Evolutionary conservation across 2,113 vertebrate species (phyloP), one percentile per base, ranked within the genome.

Genomic region (Trichomycterus rosablanca): DNA sequence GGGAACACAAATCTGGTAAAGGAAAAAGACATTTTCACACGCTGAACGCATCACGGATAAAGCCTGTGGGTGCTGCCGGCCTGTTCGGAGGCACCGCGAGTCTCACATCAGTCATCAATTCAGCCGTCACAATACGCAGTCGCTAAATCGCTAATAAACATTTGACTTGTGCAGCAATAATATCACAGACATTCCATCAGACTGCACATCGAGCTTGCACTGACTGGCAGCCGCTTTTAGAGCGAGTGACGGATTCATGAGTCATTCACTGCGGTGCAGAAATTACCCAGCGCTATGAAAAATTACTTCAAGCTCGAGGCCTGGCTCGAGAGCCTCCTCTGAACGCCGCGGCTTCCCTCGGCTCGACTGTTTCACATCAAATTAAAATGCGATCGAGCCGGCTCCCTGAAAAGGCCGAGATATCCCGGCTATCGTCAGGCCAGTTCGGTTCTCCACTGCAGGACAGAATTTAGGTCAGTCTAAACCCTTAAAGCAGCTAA

Each of bases 1-100:
- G 22, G 96, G 93, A 73, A 98, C 88, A 81, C 93, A 91, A 76
- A 90, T 89, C 94, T 98, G 63, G 69, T 37, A 8, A 35, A 1
- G 51, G 20, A 3, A 40, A 12, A n/a, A 15, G 37, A 2, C 9
- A 19, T 39, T 39, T n/a, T 5, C 37, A 40, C 37, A n/a, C n/a
- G n/a, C n/a, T n/a, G n/a, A n/a, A n/a, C n/a, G n/a, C n/a, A n/a
- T n/a, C n/a, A n/a, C n/a, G n/a, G n/a, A n/a, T n/a, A n/a, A n/a
- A n/a, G n/a, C n/a, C n/a, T n/a, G n/a, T n/a, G n/a, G n/a, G n/a
- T n/a, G n/a, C n/a, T n/a, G n/a, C n/a, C n/a, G n/a, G n/a, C n/a
- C n/a, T n/a, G n/a, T n/a, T n/a, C n/a, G n/a, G n/a, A n/a, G n/a
- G n/a, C n/a, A n/a, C n/a, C n/a, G n/a, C n/a, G n/a, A n/a, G n/a